These are phyloP conservation scores for Bubo blakistoni DNA, from an alignment of 2,113 vertebrate species.

Conservation along the genomic window DNA sequence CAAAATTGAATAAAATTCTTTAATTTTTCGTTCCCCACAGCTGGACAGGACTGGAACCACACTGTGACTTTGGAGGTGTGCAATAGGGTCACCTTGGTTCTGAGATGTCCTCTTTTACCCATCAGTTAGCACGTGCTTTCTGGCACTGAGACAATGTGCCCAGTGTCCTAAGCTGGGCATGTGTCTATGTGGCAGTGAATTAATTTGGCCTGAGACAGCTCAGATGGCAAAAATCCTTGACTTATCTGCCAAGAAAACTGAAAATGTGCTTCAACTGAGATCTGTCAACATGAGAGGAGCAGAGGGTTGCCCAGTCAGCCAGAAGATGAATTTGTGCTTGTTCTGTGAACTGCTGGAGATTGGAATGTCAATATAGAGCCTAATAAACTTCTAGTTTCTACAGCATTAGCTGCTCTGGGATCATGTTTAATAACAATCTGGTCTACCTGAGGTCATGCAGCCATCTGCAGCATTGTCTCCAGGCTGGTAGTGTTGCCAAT, in stretches of 20 bases:
- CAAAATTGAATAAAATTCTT: not conserved
- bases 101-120: not conserved
- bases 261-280: constrained; percentile 20
- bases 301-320: constrained; percentile 25
- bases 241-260: constrained; percentile 17
- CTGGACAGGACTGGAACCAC: not conserved
- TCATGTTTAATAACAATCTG: not conserved
- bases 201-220: not conserved
- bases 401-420: not conserved
- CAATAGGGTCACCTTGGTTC: not conserved
- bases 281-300: not conserved
- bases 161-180: not conserved
- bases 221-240: constrained; percentile 34
- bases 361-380: constrained; percentile 12
- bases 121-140: not conserved
- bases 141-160: not conserved
- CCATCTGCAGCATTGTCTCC: not conserved
- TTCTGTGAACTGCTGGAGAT: constrained; percentile 25
- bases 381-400: constrained; percentile 22
- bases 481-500: not conserved
- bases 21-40: not conserved
- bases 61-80: not conserved
- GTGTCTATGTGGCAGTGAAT: not conserved
- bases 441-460: not conserved
- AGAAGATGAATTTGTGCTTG: constrained; percentile 28